A percentile compares a stretch with the other conserved stretches of the same genome.
phyloP scores from a whole-genome alignment of 2,113 vertebrate genomes.

The Symphodus melops region DNA sequence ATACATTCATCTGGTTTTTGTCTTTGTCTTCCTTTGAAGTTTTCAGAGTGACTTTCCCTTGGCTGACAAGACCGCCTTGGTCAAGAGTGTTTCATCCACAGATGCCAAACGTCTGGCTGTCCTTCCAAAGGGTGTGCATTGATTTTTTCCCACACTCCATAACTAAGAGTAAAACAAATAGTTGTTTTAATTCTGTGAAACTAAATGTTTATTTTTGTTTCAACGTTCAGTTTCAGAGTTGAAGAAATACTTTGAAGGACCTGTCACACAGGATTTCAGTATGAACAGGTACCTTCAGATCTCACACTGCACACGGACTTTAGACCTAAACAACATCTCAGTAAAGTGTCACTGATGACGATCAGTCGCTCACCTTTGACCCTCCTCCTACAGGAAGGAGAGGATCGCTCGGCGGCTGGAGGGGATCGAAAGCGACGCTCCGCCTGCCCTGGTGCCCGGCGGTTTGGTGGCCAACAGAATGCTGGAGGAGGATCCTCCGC shows the following conservation, averaged over 20 bases:
- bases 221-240: slow-evolving; percentile 91
- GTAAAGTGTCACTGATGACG: not conserved
- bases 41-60: slow-evolving; percentile 90
- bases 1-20: not conserved
- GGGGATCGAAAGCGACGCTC: slow-evolving; percentile 92
- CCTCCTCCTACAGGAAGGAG: slow-evolving; percentile 87
- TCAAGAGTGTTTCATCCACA: slow-evolving; percentile 85
- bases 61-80: slow-evolving; percentile 84
- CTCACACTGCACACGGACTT: too few relatives aligned
- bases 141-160: not conserved
- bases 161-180: not conserved
- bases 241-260: slow-evolving; percentile 93
- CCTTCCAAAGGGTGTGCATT: slow-evolving; percentile 90
- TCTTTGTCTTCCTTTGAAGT: slow-evolving; percentile 73
- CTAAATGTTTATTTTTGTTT: not conserved
- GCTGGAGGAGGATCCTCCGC: slow-evolving; percentile 93
- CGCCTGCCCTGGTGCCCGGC: slow-evolving; percentile 88
- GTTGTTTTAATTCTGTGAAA: not conserved
- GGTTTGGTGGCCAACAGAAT: slow-evolving; percentile 92
- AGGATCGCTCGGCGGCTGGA: slow-evolving; percentile 95
- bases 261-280: slow-evolving; percentile 80
- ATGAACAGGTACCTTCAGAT: slow-evolving; percentile 92
- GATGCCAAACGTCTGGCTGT: slow-evolving; percentile 88
- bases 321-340: not conserved
- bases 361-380: not conserved